These are phyloP conservation scores for Hypsopygia costalis DNA, from an alignment of 2,888 invertebrate species.

Conservation along the genomic window DNA sequence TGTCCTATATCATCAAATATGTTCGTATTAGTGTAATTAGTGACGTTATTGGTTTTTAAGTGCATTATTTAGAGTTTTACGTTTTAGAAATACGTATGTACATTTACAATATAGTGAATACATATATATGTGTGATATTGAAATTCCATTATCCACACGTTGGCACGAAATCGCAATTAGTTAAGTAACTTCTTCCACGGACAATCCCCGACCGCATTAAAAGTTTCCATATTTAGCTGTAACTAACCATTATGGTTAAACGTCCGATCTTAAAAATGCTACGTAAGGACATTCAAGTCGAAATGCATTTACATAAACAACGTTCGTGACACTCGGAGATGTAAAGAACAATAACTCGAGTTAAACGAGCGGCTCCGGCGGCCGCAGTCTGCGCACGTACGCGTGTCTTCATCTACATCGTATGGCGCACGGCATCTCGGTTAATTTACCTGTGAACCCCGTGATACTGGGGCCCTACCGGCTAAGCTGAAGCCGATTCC, in stretches of 20 bases:
- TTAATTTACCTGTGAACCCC: slow-evolving; percentile 27
- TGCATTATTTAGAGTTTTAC: no score
- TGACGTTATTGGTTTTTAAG: no score
- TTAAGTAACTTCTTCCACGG: slow-evolving; percentile 3
- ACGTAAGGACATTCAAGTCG: slow-evolving; percentile 9
- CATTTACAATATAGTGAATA: no score
- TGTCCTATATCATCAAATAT: no score
- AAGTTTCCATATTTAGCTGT: slow-evolving; percentile 7
- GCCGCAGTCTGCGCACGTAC: slow-evolving; percentile 40
- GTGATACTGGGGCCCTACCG: no score
- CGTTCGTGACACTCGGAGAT: slow-evolving; percentile 36
- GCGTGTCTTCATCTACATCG: slow-evolving; percentile 39
- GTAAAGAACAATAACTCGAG: slow-evolving; percentile 41
- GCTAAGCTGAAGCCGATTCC: no score
- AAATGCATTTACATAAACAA: slow-evolving; percentile 43
- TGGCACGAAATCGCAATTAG: slow-evolving; percentile 10
- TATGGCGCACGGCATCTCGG: slow-evolving; percentile 25
- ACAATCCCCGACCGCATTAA: slow-evolving; percentile 8
- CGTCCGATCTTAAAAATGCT: slow-evolving; percentile 10
- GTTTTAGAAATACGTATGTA: no score
- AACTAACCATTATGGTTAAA: slow-evolving; percentile 10
- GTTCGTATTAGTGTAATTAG: no score
- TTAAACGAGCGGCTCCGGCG: slow-evolving; percentile 26
- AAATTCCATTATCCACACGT: background rate
- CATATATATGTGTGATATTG: background rate